Evolutionary conservation across 2,888 invertebrate species (phyloP), one percentile per base, ranked within the genome.

Genomic region (Hirudinaria manillensis): DNA sequence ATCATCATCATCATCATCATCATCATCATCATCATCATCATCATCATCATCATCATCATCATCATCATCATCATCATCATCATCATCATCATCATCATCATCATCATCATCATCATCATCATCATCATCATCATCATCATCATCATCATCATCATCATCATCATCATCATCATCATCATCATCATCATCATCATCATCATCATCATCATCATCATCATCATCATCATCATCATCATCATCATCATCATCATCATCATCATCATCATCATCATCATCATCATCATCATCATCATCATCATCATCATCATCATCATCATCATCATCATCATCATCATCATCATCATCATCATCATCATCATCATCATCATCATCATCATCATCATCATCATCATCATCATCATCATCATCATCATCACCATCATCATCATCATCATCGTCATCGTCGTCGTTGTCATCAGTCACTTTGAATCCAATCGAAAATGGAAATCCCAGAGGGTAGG

Each of bases 361-460:
- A 38, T 38, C 38, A 3, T 38, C 38, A 38, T 38, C 38, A 3
- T 32, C 72, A 61, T 24, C 38, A 61, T 56, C 56, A 29, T 61
- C 72, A 32, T 56, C 61, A 53, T 36, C 73, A 65, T 38, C 38
- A 38, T 61, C 72, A 32, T 56, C 61, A 53, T 36, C 73, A 65
- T 38, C 38, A 38, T 38, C 38, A 38, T 10, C 38, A 38, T 10
- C 3, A 10, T 38, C 38, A 38, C 10, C 38, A 10, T 38, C 38
- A 10, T 38, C 38, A 38, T 38, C 38, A 38, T 38, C 38, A 38
- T 10, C 10, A 10, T 38, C 10, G 10, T 38, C 38, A 38, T 38
- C 38, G 4, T 38, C 38, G 10, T 38, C 38, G 4, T 32, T 56
- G 32, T 24, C 38, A 61, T 56, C 56, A 29, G 10, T 4, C 53